Conservation (phyloP, 1,140 invertebrate genomes). For the Cataglyphis hispanica region DNA sequence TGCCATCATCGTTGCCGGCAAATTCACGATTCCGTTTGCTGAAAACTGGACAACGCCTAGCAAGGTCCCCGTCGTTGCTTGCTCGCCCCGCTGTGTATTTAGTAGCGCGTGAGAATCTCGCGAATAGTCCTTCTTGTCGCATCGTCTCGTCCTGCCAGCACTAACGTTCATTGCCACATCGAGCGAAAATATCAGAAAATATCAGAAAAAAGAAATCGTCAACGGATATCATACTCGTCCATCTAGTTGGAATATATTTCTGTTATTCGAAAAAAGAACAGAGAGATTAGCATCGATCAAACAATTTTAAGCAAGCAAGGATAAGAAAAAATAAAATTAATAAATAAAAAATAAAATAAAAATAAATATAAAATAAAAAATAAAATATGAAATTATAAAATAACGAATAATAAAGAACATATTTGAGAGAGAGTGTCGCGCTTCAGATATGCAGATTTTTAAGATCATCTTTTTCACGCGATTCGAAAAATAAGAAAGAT, state of each 20-base stretch:
- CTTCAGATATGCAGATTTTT: too few relatives aligned
- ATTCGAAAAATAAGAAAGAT: slow-evolving; percentile 9
- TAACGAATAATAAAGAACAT: too few relatives aligned
- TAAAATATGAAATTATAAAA: too few relatives aligned
- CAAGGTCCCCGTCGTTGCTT: slow-evolving; percentile 23
- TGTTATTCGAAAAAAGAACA: neutral
- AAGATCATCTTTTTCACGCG: neutral
- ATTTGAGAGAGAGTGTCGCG: too few relatives aligned
- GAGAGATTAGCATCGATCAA: neutral
- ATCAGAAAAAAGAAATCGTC: neutral
- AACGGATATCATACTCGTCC: too few relatives aligned
- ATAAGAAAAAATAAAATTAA: too few relatives aligned
- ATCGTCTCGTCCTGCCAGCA: too few relatives aligned
- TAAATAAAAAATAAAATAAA: too few relatives aligned
- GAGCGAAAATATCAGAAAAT: neutral
- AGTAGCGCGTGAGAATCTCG: slow-evolving; percentile 40
- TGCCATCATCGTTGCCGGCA: neutral
- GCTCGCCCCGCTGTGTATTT: slow-evolving; percentile 13
- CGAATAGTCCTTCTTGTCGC: neutral
- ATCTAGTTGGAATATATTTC: neutral
- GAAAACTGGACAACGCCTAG: slow-evolving; percentile 22
- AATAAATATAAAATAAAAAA: too few relatives aligned
- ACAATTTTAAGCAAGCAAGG: neutral
- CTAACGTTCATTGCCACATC: neutral
- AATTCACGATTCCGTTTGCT: slow-evolving; percentile 30